Percentiles rank a stretch among this genome's conserved stretches.
phyloP scores from a whole-genome alignment of 1,140 invertebrate genomes.

The Ladona fulva region DNA sequence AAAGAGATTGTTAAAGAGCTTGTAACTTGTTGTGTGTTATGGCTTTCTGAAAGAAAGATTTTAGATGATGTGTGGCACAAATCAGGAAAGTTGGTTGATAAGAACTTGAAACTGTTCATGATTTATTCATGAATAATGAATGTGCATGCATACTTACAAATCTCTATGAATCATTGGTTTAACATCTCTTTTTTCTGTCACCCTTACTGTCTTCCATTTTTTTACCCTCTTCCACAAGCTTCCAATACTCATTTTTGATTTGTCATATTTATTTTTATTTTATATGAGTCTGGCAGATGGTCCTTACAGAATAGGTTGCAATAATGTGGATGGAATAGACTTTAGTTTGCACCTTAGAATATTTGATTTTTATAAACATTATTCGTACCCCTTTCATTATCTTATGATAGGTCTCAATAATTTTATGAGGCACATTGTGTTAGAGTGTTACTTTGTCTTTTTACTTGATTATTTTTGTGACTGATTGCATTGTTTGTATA shows the following conservation, averaged over 20 bases:
- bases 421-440: too few species aligned
- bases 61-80: not conserved
- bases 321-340: not conserved
- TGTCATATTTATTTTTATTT: not conserved
- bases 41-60: not conserved
- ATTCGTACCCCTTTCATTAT: too few species aligned
- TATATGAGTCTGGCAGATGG: not conserved
- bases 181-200: not conserved
- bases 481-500: too few species aligned
- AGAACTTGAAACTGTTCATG: not conserved
- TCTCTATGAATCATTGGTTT: not conserved
- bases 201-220: not conserved
- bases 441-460: too few species aligned
- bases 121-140: not conserved
- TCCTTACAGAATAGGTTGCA: not conserved
- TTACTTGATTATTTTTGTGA: too few species aligned
- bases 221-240: not conserved
- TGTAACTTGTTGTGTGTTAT: not conserved
- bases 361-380: too few species aligned
- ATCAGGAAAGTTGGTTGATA: not conserved
- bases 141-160: not conserved
- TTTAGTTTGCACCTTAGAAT: not conserved
- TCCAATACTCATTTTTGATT: constrained; percentile 10
- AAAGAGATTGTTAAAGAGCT: not conserved
- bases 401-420: too few species aligned